Conservation (phyloP, 2,888 invertebrate species). For the Drosophila pegasa region DNA sequence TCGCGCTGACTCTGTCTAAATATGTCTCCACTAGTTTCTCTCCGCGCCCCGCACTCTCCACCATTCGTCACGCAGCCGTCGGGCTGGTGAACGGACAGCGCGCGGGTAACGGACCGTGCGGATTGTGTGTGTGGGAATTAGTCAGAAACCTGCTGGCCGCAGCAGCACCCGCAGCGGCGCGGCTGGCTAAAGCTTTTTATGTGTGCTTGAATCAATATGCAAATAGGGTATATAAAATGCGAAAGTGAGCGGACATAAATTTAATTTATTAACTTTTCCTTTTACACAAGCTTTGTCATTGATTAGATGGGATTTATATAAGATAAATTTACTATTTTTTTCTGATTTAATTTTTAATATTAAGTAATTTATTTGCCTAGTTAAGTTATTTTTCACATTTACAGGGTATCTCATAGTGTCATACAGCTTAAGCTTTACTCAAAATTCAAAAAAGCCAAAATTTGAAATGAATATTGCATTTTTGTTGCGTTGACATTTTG, state of each 20-base stretch:
- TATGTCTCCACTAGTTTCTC: constrained; percentile 10
- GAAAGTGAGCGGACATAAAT: neutral
- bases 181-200: constrained; percentile 1
- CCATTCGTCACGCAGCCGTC: constrained; percentile 46
- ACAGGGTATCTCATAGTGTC: neutral
- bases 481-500: constrained; percentile 17
- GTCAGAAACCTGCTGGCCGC: constrained; percentile 76
- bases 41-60: neutral
- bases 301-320: too few species aligned
- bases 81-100: constrained; percentile 3
- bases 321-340: too few species aligned
- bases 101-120: constrained; percentile 18
- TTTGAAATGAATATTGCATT: constrained; percentile 38
- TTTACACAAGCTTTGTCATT: neutral
- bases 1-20: constrained; percentile 19
- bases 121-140: constrained; percentile 63
- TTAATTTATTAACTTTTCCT: too few species aligned
- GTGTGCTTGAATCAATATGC: neutral
- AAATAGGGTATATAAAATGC: neutral
- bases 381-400: neutral
- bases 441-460: constrained; percentile 4
- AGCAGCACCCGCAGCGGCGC: neutral
- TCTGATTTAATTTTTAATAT: too few species aligned
- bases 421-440: neutral
- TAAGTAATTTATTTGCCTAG: too few species aligned